Base-by-base conservation (phyloP, 2,888 invertebrate genomes). In the Meteorus colon region DNA sequence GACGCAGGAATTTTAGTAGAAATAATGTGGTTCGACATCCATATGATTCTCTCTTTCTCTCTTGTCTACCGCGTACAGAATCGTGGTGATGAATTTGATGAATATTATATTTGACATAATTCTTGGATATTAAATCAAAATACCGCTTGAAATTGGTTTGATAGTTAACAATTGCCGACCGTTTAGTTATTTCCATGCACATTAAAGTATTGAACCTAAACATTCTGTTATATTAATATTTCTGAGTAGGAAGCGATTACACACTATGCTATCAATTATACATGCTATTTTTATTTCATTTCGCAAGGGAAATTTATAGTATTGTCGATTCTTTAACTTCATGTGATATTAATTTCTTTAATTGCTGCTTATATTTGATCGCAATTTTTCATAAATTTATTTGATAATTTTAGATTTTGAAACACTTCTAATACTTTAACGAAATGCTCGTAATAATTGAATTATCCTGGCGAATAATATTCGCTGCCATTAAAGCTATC, bases 81-180 rank as follows among this genome's bases (percentile, higher is more conserved):
- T 63, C 48, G 63, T 63, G 63, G 63, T 63, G 45, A 72, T 27
- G 63, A 63, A 45, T 31, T 62, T 63, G 72, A 72, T 72, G 72
- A 72, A 72, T 72, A 72, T 72, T 72, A 63, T 45, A 72, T 72
- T 48, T 27, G 29, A 62, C 41, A 48, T 45, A 63, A 65, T 63
- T 72, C 70, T 45, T 72, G 63, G 63, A 72, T 72, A 72, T 72
- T 72, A 48, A 45, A 72, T 72, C 63, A 48, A 45, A 72, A 72
- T 29, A 72, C 45, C 10, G 10, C 48, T 72, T n/a, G 3, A 34
- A 63, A 31, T 31, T 12, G 31, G 41, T 41, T 24, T 66, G 51
- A 16, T 48, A 45, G 19, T n/a, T 59, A 55, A 59, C 24, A 31
- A 31, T 37, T 31, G 55, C 34, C 34, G 2, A 34, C 34, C 34